Base-by-base conservation (phyloP, 2,888 invertebrate species). In the Hemistola chrysoprasaria region DNA sequence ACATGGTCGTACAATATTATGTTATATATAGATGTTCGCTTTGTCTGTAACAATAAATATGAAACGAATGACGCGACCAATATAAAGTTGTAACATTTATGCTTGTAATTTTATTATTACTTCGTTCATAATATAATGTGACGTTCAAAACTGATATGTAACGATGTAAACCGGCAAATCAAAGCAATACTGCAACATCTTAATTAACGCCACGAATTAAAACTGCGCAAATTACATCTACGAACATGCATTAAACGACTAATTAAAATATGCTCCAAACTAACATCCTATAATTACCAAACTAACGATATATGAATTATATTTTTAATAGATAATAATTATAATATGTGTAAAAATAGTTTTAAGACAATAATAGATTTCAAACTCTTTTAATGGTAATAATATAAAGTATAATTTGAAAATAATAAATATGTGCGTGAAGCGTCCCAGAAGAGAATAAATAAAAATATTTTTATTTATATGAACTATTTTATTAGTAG, bases 311-410 rank as follows among this genome's bases (percentile, higher is more conserved):
- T 80, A 82, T 65, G 44, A 47, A 45, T 75, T 72, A 62, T 62
- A 50, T 66, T 71, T 69, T 71, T 69, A 73, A 81, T 80, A 81
- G 63, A 47, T 47, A 40, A 30, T 44, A 75, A 70, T 74, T 76
- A n/a, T n/a, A n/a, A n/a, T 70, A 70, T 75, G 76, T 85, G 84
- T 84, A 85, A 86, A 87, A 84, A 85, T 85, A 83, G 77, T 79
- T 78, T 84, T 76, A 65, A 76, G 72, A 78, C 74, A 68, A 73
- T 51, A 65, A 71, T 16, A 16, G 16, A 16, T 59, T 62, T 76
- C 78, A 65, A 80, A 74, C 59, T 68, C 40, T 52, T 60, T 60
- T 59, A 63, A 70, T 67, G 62, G 61, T 53, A 4, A 59, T 60
- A 53, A 47, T 39, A 36, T 11, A 38, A 11, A 16, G n/a, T n/a